Evolutionary conservation across 1,140 invertebrate species (phyloP), one percentile per base, ranked within the genome.

Genomic region (Drosophila tropicalis): DNA sequence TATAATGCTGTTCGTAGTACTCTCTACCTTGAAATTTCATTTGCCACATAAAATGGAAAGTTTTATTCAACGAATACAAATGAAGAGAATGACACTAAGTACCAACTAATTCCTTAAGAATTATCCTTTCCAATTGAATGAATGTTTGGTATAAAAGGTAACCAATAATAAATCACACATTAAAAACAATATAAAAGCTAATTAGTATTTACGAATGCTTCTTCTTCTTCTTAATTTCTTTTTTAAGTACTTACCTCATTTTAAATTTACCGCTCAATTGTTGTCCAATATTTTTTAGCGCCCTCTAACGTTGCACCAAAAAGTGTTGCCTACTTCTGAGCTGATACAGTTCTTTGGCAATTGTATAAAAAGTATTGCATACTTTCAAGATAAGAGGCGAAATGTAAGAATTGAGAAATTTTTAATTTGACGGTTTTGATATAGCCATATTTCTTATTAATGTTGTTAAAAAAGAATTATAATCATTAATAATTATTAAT

Each of bases 1-100:
- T 76, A 76, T 76, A 76, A 76, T 76, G 73, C 73, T 70, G 60
- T 60, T 76, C 17, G 17, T 51, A 19, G 44, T 58, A 76, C 41
- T 55, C 73, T 64, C 76, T 73, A 76, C 73, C 72, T 76, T 76
- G 73, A 76, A 76, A 69, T 54, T 41, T 51, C 22, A 54, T 13
- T 10, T 12, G 22, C 39, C 17, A 32, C 15, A 58, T 44, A 44
- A 40, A 47, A 9, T 32, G 44, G 44, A 19, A 63, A 56, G 47
- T 2, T 34, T n/a, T 36, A 5, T 17, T 44, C 12, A 13, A 3
- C 36, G 36, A 13, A 39, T 39, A 13, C 3, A 0, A 9, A 36
- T 36, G 9, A 36, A 12, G 5, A 5, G 12, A 36, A 10, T 36
- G 9, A 12, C 13, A 39, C 2, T 13, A 13, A 12, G 3, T 13